Conservation (phyloP, 2,888 invertebrate genomes). For the Eupeodes latifasciatus region DNA sequence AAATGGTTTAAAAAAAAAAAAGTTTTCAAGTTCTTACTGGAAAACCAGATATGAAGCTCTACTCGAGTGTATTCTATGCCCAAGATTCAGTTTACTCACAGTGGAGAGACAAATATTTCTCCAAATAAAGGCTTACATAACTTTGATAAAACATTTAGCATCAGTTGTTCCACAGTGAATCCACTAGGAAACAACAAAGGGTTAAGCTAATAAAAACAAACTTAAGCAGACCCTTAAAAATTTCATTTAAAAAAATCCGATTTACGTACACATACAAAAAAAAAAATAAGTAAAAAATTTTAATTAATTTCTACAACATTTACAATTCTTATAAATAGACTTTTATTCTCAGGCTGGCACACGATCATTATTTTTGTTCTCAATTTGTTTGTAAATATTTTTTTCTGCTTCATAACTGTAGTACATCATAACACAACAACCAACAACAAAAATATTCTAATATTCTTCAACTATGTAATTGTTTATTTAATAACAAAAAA, state of each 20-base stretch:
- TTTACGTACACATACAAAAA: conserved; percentile 23
- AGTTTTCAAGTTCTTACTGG: too few relatives aligned
- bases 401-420: conserved; percentile 53
- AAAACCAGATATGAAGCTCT: too few relatives aligned
- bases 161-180: too few relatives aligned
- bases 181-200: too few relatives aligned
- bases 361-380: conserved; percentile 57
- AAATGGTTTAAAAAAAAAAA: too few relatives aligned
- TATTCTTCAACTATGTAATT: conserved; percentile 25
- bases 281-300: not conserved
- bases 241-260: not conserved
- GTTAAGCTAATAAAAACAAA: too few relatives aligned
- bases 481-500: conserved; percentile 21
- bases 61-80: too few relatives aligned
- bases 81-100: too few relatives aligned
- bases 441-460: conserved; percentile 57
- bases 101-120: too few relatives aligned
- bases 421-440: conserved; percentile 48
- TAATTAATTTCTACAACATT: not conserved
- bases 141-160: too few relatives aligned
- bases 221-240: too few relatives aligned
- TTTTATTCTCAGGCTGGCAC: conserved; percentile 62
- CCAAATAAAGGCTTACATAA: too few relatives aligned
- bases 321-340: conserved; percentile 55
- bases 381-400: conserved; percentile 39